Evolutionary conservation across 2,113 vertebrate genomes (phyloP).

Genomic region (Acrocephalus kingi): DNA sequence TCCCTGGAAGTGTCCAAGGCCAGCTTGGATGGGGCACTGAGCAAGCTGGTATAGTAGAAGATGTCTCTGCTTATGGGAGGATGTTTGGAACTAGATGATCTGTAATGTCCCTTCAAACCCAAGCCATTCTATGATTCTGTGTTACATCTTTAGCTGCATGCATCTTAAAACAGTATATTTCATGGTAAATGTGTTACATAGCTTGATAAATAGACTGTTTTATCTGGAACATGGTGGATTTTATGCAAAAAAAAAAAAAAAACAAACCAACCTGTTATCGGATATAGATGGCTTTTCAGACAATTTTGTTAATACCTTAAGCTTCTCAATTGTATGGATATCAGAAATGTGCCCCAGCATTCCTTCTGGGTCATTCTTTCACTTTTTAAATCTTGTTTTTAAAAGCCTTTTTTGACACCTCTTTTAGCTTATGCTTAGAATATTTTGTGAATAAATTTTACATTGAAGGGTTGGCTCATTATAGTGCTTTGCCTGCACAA

Average conservation of each 20-base stretch:
- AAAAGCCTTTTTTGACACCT: neutral
- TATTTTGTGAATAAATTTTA: neutral
- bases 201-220: neutral
- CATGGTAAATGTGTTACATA: neutral
- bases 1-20: neutral
- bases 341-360: neutral
- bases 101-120: neutral
- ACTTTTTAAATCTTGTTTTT: neutral
- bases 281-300: neutral
- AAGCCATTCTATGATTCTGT: neutral
- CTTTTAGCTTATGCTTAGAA: neutral
- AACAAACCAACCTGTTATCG: neutral
- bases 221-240: neutral
- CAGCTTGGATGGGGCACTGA: too few species aligned
- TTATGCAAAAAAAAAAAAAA: neutral
- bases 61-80: too few species aligned
- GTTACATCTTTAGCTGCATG: accelerated
- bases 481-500: neutral
- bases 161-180: neutral
- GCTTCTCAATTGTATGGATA: neutral
- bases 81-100: neutral
- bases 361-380: neutral
- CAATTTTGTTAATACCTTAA: neutral
- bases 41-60: neutral
- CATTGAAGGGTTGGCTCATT: neutral